Evolutionary conservation across 2,888 invertebrate genomes (phyloP).

Genomic region (Perithous albicinctus): DNA sequence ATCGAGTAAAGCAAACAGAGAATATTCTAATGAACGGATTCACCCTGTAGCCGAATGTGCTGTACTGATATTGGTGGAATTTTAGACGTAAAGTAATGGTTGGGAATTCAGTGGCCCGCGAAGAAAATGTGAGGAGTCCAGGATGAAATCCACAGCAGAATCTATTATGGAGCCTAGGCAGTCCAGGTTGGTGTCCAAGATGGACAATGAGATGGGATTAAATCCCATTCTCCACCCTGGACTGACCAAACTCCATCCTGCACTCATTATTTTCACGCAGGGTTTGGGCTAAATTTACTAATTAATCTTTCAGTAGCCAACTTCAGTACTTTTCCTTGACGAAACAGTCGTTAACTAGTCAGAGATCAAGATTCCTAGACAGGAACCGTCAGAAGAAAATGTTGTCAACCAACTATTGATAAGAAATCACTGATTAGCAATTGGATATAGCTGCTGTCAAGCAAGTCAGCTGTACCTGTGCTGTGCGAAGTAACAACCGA

Average conservation of each 20-base stretch:
- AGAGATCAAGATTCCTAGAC: no score
- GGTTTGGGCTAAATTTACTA: not conserved
- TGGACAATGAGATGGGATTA: no score
- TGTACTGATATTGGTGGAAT: conserved; percentile 6
- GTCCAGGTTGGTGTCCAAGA: no score
- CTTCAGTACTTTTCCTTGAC: not conserved
- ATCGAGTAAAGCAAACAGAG: conserved; percentile 1
- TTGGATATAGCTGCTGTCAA: not conserved
- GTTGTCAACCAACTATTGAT: not conserved
- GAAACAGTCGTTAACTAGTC: no score
- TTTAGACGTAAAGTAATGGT: conserved; percentile 24
- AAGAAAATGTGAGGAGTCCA: no score
- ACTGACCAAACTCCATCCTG: no score
- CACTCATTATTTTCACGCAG: no score
- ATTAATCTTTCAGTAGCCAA: conserved; percentile 6
- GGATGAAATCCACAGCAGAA: no score
- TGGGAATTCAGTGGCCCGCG: conserved; percentile 1
- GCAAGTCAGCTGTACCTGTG: not conserved
- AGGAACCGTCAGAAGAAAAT: not conserved
- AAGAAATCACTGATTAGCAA: not conserved
- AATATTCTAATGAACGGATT: conserved; percentile 44
- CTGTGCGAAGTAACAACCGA: not conserved
- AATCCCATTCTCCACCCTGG: no score
- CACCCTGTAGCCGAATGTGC: conserved; percentile 7
- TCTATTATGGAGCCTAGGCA: no score